These are phyloP conservation scores for Alosa sapidissima DNA, from an alignment of 2,797 vertebrate species.

Conservation along the genomic window DNA sequence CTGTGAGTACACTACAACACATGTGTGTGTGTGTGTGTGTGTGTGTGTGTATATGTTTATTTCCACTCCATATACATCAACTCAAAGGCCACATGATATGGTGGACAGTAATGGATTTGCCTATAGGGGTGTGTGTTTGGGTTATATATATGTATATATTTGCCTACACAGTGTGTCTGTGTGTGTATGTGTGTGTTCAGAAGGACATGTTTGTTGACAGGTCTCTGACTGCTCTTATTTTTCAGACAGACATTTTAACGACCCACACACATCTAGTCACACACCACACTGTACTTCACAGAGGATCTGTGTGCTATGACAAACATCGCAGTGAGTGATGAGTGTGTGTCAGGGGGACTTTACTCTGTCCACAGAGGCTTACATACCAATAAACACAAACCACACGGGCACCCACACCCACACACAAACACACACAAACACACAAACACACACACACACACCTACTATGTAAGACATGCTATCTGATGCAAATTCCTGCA, in stretches of 20 bases:
- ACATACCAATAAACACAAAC: conserved; percentile 14
- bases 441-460: not conserved
- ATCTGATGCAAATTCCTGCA: not conserved
- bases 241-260: conserved; percentile 13
- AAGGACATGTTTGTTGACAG: conserved; percentile 49
- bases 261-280: not conserved
- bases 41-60: conserved; percentile 26
- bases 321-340: conserved; percentile 10
- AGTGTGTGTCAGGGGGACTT: conserved; percentile 6
- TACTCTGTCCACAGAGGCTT: conserved; percentile 19
- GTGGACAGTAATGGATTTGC: not conserved
- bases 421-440: conserved; percentile 2
- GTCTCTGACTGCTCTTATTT: conserved; percentile 53
- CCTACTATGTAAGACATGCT: not conserved
- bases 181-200: conserved; percentile 38
- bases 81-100: conserved; percentile 29
- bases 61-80: not conserved
- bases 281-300: not conserved
- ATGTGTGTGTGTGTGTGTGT: not conserved
- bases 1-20: not conserved
- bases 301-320: conserved; percentile 40
- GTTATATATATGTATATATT: conserved; percentile 27
- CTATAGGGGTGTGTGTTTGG: not conserved
- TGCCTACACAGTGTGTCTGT: not conserved
- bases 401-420: not conserved